Base-by-base conservation (phyloP, 2,797 vertebrate species). In the Gorsachius magnificus region DNA sequence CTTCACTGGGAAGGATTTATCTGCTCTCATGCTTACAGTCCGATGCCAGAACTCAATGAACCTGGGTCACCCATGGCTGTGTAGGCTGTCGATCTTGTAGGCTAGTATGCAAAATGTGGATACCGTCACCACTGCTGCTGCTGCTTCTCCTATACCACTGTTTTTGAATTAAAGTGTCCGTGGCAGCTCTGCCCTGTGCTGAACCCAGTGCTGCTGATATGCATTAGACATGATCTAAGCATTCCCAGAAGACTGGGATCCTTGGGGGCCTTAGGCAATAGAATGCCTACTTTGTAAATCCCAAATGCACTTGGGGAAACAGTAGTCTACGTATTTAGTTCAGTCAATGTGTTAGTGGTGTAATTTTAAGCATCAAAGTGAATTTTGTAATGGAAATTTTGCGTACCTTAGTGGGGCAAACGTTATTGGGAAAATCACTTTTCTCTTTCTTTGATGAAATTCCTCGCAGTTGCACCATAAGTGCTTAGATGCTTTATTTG, bases 391-490 rank as follows among this genome's bases (percentile, higher is more conserved):
- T 86, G 72, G 54, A 89, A 89, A 63, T 64, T 91, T 75, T 35
- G 26, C 70, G 36, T 78, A 58, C 11, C 2, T 88, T 28, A 75
- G 9, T 93, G 38, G 50, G 46, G 65, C 13, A 86, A 85, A 86
- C 0, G 0, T 94, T 91, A 83, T 10, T 81, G 61, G 53, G 71
- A 85, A 94, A 91, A 91, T 68, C 5, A 57, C 24, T 93, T 84
- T 90, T 95, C 33, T 81, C 41, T 79, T 56, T 68, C 87, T 96
- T 92, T 95, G 82, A 88, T 83, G 19, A 91, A 92, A 78, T 78
- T 89, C 61, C 89, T n/a, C 60, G 80, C 11, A 8, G 43, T 88
- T 93, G 50, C 72, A 90, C 79, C 7, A 1, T 71, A 86, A 92
- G 9, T 87, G 18, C 41, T 93, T 80, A 79, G 57, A 46, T 79